Conservation (phyloP, 2,888 invertebrate genomes). For the Diadegma fenestrale region DNA sequence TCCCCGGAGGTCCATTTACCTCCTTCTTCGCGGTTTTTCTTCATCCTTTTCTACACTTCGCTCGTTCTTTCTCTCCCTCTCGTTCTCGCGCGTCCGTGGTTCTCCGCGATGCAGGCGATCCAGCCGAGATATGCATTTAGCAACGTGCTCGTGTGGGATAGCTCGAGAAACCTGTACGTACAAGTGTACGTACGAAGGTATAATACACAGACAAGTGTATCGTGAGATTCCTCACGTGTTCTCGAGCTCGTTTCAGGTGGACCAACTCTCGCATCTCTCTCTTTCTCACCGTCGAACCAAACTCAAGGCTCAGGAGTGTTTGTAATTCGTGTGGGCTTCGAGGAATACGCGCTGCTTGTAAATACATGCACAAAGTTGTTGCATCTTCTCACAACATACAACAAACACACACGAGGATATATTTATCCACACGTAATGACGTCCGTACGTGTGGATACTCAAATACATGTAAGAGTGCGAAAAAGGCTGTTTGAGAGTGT, state of each 20-base stretch:
- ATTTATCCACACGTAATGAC: background rate
- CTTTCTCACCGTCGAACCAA: constrained; percentile 40
- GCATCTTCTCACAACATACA: background rate
- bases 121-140: constrained; percentile 67
- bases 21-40: constrained; percentile 56
- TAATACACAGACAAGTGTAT: constrained; percentile 14
- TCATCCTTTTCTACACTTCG: constrained; percentile 16
- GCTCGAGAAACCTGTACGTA: constrained; percentile 24
- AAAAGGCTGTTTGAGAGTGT: constrained; percentile 37
- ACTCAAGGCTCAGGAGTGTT: constrained; percentile 40
- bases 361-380: constrained; percentile 46
- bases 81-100: constrained; percentile 43
- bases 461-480: constrained; percentile 48
- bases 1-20: constrained; percentile 73
- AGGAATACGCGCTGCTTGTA: constrained; percentile 24
- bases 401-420: background rate
- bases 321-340: constrained; percentile 57
- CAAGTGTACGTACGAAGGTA: constrained; percentile 9
- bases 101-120: constrained; percentile 58
- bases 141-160: constrained; percentile 53
- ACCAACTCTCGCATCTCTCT: constrained; percentile 40
- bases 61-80: constrained; percentile 52
- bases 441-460: background rate
- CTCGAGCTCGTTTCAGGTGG: constrained; percentile 61
- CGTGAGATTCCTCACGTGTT: constrained; percentile 49